Evolutionary conservation across 2,113 vertebrate genomes (phyloP), one percentile per base, ranked within the genome.

Genomic region (Elanoides forficatus): DNA sequence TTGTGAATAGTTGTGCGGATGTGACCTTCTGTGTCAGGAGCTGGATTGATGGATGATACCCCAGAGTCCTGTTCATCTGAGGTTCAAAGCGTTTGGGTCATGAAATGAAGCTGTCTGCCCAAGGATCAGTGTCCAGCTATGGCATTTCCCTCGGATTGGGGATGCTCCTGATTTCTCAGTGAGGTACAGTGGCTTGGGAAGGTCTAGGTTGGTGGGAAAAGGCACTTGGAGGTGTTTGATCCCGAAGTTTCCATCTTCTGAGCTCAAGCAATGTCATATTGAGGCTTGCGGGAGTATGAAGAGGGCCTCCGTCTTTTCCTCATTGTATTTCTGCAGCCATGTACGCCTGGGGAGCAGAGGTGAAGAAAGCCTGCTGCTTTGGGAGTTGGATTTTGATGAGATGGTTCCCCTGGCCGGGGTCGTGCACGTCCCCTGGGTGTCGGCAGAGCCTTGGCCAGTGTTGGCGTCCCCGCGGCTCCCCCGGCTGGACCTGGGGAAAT

Each of bases 241-340:
- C 32, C 73, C 0, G 0, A 13, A 9, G 14, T n/a, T 84, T 47
- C 22, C 13, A 1, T 55, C 47, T 47, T 26, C 40, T 27, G 47
- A 67, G 55, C 56, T 48, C 30, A 2, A n/a, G 43, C 52, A 25
- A 26, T 7, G 34, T 48, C 66, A 8, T 40, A 0, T 19, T 50
- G 19, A 32, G 60, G 65, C 55, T 63, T 6, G 7, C 1, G 11
- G 59, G 38, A 29, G 20, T 15, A 14, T 1, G 0, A 9, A 23
- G 81, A 68, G 19, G 5, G 15, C 15, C 50, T 91, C 70, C 2
- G 0, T 52, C 42, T 53, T 53, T 3, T 19, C 29, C 65, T 66
- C 2, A 0, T 43, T 9, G 1, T 13, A 5, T 55, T 62, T 20
- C 72, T 86, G 58, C 36, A 20, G n/a, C 50, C 2, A 0, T 8